Percentiles rank a stretch among this genome's conserved stretches.
Conservation (phyloP, 35 echinoderm and acorn worm genomes). For the Heliocidaris erythrogramma region DNA sequence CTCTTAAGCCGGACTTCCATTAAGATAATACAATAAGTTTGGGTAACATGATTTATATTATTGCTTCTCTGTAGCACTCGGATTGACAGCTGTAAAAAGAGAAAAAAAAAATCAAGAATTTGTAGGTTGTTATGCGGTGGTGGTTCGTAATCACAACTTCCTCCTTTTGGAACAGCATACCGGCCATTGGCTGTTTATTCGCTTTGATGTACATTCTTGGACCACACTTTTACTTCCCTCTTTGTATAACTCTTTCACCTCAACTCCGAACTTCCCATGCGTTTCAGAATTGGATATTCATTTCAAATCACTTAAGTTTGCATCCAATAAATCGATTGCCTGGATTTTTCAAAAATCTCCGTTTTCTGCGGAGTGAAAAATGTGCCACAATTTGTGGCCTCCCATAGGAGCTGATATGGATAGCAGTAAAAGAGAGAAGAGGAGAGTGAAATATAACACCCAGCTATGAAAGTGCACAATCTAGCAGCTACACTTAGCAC, state of each 20-base stretch:
- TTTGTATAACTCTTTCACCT: not conserved
- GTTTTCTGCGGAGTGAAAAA: not conserved
- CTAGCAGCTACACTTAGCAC: not conserved
- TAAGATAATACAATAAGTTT: too few relatives aligned
- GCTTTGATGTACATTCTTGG: not conserved
- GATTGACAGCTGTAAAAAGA: too few relatives aligned
- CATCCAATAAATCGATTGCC: conserved; percentile 16
- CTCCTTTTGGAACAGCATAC: too few relatives aligned
- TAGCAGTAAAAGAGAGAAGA: not conserved
- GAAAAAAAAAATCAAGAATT: too few relatives aligned
- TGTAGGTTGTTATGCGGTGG: too few relatives aligned
- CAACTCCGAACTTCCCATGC: not conserved
- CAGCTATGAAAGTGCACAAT: not conserved
- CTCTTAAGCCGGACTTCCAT: too few relatives aligned
- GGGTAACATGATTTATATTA: too few relatives aligned
- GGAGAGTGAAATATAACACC: not conserved
- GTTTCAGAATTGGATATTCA: not conserved
- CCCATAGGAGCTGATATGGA: not conserved
- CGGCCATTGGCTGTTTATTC: too few relatives aligned
- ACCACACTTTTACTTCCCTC: not conserved
- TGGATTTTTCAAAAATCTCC: not conserved
- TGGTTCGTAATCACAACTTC: too few relatives aligned
- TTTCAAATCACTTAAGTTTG: conserved; percentile 1
- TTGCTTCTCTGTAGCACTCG: too few relatives aligned
- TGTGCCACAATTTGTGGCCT: not conserved